A percentile compares a stretch with the other conserved stretches of the same genome.
phyloP scores from a whole-genome alignment of 1,140 invertebrate species.

The Apis laboriosa region DNA sequence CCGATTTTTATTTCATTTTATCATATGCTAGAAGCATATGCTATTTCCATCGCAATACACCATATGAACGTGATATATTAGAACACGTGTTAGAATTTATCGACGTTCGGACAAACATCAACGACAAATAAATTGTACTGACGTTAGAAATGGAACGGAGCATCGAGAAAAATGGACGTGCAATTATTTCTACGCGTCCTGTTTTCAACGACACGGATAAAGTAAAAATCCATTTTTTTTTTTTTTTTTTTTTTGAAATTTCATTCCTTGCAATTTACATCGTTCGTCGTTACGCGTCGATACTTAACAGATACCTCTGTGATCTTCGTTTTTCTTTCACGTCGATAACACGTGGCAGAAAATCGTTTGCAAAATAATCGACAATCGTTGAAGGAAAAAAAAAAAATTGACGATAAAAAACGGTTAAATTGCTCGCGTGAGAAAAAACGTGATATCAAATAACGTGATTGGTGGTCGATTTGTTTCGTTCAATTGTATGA shows the following conservation, averaged over 20 bases:
- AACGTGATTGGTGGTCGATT: background rate
- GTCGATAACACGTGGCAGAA: background rate
- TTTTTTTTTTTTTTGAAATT: background rate
- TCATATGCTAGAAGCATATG: too few species aligned
- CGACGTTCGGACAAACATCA: background rate
- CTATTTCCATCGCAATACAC: too few species aligned
- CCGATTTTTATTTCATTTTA: too few species aligned
- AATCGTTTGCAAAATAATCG: background rate
- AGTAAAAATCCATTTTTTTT: background rate
- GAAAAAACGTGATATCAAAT: background rate
- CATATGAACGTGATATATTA: too few species aligned
- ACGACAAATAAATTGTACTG: too few species aligned
- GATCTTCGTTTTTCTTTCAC: background rate
- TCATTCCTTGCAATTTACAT: constrained; percentile 33
- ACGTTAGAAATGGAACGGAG: background rate
- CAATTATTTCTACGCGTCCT: constrained; percentile 47
- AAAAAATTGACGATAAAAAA: background rate
- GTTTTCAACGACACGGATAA: constrained; percentile 13
- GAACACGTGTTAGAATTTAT: background rate
- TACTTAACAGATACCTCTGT: background rate
- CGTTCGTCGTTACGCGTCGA: background rate
- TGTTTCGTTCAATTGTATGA: background rate
- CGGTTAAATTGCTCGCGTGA: background rate
- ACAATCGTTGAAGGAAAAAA: background rate
- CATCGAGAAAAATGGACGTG: constrained; percentile 35